Base-by-base conservation (phyloP, 2,888 invertebrate species). In the Andrena hattorfiana region DNA sequence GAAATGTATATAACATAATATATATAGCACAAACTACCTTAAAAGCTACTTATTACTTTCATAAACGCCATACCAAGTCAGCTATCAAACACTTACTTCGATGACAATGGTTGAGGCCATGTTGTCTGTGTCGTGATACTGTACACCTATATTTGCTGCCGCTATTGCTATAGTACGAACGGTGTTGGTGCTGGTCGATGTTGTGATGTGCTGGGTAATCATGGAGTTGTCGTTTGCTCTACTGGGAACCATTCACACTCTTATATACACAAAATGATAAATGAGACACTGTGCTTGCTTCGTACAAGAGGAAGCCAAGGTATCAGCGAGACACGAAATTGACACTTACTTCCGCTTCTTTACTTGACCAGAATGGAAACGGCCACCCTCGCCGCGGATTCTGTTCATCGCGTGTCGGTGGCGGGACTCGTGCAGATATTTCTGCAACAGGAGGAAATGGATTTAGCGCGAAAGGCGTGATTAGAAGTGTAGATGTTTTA, bases 331-430 rank as follows among this genome's bases (percentile, higher is more conserved):
- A 30, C 51, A 83, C 16, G 60, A 59, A 49, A 10, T 20, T 72
- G 48, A 68, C 30, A 91, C 90, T 92, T 88, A 94, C 94, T 89
- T 93, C 84, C 93, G 90, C 79, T 94, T 94, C 69, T 94, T 94
- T 1, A 93, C 93, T 91, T 94, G 96, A 42, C 96, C 96, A 0
- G 98, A 97, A 93, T 98, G 98, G 94, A 99, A 99, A 85, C 99
- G 95, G 4, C 99, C 99, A 20, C 99, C 99, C 95, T 99, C 99
- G 0, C 99, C 99, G 73, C 99, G 96, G 92, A 98, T 97, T 91
- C 99, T 96, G 94, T 99, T 99, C 98, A 99, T 98, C 0, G 99
- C 99, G 94, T 99, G 99, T 84, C 98, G 95, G 94, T 99, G 99
- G 62, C 99, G 95, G 0, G 99, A 99, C 94, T 99, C 99, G 92